These are phyloP conservation scores for Neotoma lepida DNA, from an alignment of 2,113 vertebrate species.

Conservation along the genomic window DNA sequence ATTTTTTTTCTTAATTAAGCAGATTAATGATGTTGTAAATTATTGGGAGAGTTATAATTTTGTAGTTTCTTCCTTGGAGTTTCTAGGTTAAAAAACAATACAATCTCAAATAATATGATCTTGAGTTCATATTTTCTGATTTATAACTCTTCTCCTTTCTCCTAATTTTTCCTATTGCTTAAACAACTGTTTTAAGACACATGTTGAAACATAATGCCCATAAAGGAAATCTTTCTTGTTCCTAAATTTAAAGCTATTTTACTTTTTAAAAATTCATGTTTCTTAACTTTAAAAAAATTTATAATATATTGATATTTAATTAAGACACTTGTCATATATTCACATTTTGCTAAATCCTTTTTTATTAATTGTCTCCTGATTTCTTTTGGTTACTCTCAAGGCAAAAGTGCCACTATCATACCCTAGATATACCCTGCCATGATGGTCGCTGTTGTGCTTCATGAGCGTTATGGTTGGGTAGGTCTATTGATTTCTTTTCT, in stretches of 20 bases:
- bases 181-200: neutral
- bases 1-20: neutral
- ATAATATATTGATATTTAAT: neutral
- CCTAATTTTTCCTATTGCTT: neutral
- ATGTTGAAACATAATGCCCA: neutral
- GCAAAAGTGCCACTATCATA: neutral
- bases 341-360: neutral
- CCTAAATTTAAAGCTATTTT: neutral
- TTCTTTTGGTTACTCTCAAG: neutral
- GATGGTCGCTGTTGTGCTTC: neutral
- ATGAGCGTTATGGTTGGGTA: neutral
- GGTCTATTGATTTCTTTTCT: neutral
- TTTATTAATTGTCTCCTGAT: neutral
- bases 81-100: conserved; percentile 10
- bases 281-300: neutral
- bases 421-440: neutral
- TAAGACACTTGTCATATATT: neutral
- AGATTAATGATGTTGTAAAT: neutral
- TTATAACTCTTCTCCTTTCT: neutral
- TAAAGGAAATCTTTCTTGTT: neutral
- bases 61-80: neutral
- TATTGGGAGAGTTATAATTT: neutral
- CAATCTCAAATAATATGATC: neutral
- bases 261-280: neutral
- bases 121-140: conserved; percentile 1